Percentiles rank a stretch among this genome's conserved stretches.
Conservation (phyloP, 2,888 invertebrate species). For the Cheilosia urbana region DNA sequence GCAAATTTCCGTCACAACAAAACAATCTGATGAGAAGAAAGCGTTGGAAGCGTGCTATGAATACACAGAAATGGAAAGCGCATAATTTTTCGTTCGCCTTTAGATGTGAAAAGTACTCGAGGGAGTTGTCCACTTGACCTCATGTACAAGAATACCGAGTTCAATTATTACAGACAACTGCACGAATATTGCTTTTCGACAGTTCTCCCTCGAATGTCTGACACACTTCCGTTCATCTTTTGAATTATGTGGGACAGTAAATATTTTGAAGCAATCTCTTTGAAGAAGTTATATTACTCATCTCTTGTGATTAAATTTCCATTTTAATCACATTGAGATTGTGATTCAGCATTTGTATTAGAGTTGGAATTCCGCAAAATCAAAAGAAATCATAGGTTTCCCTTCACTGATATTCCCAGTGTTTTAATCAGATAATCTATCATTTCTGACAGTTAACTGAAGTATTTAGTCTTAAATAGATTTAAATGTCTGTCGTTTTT, state of each 20-base stretch:
- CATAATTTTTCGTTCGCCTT: too few relatives aligned
- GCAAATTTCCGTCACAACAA: too few relatives aligned
- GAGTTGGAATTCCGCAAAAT: neutral
- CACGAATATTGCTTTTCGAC: neutral
- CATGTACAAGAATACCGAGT: neutral
- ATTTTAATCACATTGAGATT: slow-evolving; percentile 1
- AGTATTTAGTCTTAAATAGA: too few relatives aligned
- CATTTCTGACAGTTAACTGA: neutral
- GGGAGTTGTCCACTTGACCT: too few relatives aligned
- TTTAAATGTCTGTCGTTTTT: too few relatives aligned
- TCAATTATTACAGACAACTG: neutral
- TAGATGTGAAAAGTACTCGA: too few relatives aligned
- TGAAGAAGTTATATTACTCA: neutral
- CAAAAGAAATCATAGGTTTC: neutral
- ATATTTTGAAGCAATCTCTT: neutral
- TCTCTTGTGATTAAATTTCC: slow-evolving; percentile 14
- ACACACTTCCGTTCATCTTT: slow-evolving; percentile 24
- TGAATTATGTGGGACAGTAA: neutral
- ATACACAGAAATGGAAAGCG: too few relatives aligned
- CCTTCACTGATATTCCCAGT: neutral
- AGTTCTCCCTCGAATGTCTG: neutral
- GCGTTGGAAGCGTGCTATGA: too few relatives aligned
- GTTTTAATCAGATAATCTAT: neutral
- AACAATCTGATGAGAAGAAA: too few relatives aligned
- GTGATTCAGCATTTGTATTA: neutral